These are phyloP conservation scores for Cyclina sinensis DNA, from an alignment of 1,140 invertebrate genomes.

Conservation along the genomic window DNA sequence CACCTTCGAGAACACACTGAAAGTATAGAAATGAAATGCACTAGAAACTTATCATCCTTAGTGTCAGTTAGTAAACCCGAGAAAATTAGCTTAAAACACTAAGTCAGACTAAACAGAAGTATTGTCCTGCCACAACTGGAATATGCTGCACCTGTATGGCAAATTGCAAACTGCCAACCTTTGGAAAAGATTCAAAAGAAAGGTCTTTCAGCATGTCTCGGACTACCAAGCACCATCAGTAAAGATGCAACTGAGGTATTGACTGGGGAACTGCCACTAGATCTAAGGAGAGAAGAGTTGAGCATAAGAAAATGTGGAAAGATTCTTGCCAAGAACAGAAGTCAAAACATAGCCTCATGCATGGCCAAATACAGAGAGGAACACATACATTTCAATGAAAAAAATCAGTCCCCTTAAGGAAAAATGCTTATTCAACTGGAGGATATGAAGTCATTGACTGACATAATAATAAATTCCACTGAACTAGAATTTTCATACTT, in stretches of 20 bases:
- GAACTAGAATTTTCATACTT: slow-evolving; percentile 37
- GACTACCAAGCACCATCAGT: background rate
- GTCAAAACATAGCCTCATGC: background rate
- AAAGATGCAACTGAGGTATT: background rate
- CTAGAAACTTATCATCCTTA: background rate
- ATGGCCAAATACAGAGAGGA: background rate
- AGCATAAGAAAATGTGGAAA: slow-evolving; percentile 14
- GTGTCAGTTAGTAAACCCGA: background rate
- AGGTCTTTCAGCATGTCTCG: background rate
- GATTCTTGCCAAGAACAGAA: slow-evolving; percentile 1
- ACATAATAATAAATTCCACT: background rate
- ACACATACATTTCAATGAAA: background rate
- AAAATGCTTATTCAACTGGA: background rate
- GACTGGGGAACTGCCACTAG: background rate
- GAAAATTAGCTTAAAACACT: background rate
- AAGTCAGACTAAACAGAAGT: slow-evolving; percentile 9
- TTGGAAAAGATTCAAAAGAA: slow-evolving; percentile 24
- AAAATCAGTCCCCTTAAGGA: background rate
- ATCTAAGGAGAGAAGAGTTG: background rate
- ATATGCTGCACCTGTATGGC: slow-evolving; percentile 54
- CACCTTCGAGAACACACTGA: slow-evolving; percentile 35
- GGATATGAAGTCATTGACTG: slow-evolving; percentile 15
- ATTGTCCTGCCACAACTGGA: slow-evolving; percentile 24
- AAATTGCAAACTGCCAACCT: background rate
- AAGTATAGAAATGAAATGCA: background rate